A percentile compares a stretch with the other conserved stretches of the same genome.
Conservation (phyloP, 2,888 invertebrate genomes). For the Latheticus oryzae region DNA sequence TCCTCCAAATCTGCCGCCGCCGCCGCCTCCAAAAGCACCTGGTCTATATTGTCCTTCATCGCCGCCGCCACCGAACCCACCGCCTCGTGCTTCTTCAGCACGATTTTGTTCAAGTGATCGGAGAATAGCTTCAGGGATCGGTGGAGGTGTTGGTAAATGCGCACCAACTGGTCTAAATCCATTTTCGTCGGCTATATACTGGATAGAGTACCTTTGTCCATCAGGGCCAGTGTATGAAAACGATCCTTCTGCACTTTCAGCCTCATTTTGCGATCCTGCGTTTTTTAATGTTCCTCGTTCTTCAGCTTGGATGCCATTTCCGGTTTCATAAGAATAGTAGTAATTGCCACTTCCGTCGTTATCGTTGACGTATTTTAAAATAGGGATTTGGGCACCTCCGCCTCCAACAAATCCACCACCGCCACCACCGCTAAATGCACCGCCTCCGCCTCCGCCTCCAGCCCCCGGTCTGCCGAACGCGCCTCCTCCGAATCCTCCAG, state of each 20-base stretch:
- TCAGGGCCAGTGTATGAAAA: conserved; percentile 72
- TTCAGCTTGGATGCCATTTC: conserved; percentile 69
- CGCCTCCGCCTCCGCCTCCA: conserved; percentile 48
- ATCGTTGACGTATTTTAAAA: conserved; percentile 57
- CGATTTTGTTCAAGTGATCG: conserved; percentile 56
- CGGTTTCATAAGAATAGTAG: conserved; percentile 68
- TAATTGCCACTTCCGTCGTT: conserved; percentile 60
- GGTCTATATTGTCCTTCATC: conserved; percentile 32
- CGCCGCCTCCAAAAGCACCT: conserved; percentile 21
- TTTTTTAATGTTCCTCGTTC: conserved; percentile 68
- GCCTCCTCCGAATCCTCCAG: conserved; percentile 47
- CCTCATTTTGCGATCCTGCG: conserved; percentile 60
- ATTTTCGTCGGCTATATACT: conserved; percentile 71
- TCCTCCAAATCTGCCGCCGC: conserved; percentile 34
- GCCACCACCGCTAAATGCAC: conserved; percentile 43
- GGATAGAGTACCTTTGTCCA: conserved; percentile 69
- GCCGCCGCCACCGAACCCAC: conserved; percentile 37
- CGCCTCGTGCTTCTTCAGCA: conserved; percentile 43
- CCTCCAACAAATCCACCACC: conserved; percentile 42
- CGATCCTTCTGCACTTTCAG: conserved; percentile 66
- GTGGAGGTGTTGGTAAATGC: conserved; percentile 71
- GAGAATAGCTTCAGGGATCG: conserved; percentile 71
- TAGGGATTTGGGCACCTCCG: conserved; percentile 57
- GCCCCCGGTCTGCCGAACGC: conserved; percentile 43
- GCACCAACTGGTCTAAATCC: conserved; percentile 70